phyloP scores from a whole-genome alignment of 2,888 invertebrate genomes.

The Caenorhabditis becei region DNA sequence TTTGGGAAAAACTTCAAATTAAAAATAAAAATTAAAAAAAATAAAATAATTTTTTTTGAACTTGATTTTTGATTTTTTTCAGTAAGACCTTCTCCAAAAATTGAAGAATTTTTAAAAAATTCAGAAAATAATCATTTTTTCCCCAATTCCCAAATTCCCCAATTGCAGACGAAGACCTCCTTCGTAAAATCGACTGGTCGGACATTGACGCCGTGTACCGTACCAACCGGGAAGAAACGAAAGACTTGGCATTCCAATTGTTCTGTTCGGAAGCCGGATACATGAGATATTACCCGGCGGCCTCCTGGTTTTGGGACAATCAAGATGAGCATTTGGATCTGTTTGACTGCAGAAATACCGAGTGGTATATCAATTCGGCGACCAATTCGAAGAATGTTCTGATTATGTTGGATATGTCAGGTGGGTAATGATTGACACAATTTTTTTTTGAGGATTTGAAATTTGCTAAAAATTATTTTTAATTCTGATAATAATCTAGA shows the following conservation, averaged over 20 bases:
- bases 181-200: conserved; percentile 95
- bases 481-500: too few relatives aligned
- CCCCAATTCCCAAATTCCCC: too few relatives aligned
- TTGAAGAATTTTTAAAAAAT: too few relatives aligned
- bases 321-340: conserved; percentile 85
- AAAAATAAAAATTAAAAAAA: too few relatives aligned
- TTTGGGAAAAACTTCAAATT: too few relatives aligned
- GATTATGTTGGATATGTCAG: conserved; percentile 90
- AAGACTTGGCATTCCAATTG: conserved; percentile 89
- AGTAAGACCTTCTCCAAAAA: too few relatives aligned
- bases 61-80: too few relatives aligned
- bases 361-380: conserved; percentile 93
- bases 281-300: conserved; percentile 90
- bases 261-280: conserved; percentile 96
- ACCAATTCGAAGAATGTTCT: conserved; percentile 98
- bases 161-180: conserved; percentile 88
- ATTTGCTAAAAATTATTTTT: too few relatives aligned
- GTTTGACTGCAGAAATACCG: conserved; percentile 87
- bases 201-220: conserved; percentile 87
- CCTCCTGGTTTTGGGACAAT: conserved; percentile 81
- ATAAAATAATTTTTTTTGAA: too few relatives aligned
- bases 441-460: too few relatives aligned
- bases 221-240: conserved; percentile 78
- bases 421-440: too few relatives aligned
- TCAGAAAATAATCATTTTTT: too few relatives aligned